Conservation (phyloP, 2,113 vertebrate genomes). For the Sprattus sprattus region DNA sequence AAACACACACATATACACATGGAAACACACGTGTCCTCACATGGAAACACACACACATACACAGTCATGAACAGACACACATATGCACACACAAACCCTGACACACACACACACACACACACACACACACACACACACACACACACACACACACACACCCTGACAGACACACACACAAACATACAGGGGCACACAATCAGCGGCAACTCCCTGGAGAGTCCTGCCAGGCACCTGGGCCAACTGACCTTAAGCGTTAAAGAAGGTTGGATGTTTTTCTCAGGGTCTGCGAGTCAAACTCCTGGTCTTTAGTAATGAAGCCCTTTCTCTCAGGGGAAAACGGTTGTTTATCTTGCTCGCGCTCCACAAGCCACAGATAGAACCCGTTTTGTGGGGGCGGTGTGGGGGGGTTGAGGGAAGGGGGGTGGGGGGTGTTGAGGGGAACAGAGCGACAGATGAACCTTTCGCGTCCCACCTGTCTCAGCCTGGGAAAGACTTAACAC, state of each 20-base stretch:
- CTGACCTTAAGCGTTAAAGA: constrained; percentile 1
- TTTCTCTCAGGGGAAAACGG: not conserved
- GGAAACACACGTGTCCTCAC: not conserved
- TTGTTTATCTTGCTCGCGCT: not conserved
- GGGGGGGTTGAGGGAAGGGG: not conserved
- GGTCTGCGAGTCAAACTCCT: constrained; percentile 7
- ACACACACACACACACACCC: not conserved
- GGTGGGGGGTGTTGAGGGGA: not conserved
- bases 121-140: not conserved
- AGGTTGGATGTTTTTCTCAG: constrained; percentile 14
- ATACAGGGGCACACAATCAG: constrained; percentile 6
- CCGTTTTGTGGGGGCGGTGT: not conserved
- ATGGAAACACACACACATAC: not conserved
- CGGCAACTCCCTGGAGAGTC: not conserved
- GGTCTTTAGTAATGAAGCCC: not conserved
- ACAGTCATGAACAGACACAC: not conserved
- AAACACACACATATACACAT: constrained; percentile 19
- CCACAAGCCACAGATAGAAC: constrained; percentile 3
- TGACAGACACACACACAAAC: constrained; percentile 12
- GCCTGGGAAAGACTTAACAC: not conserved
- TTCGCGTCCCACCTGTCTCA: not conserved
- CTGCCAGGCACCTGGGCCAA: constrained; percentile 9
- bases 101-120: not conserved
- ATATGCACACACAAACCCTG: not conserved
- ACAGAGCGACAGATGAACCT: not conserved